Conservation (phyloP, 2,888 invertebrate species). For the Mayetiola destructor region DNA sequence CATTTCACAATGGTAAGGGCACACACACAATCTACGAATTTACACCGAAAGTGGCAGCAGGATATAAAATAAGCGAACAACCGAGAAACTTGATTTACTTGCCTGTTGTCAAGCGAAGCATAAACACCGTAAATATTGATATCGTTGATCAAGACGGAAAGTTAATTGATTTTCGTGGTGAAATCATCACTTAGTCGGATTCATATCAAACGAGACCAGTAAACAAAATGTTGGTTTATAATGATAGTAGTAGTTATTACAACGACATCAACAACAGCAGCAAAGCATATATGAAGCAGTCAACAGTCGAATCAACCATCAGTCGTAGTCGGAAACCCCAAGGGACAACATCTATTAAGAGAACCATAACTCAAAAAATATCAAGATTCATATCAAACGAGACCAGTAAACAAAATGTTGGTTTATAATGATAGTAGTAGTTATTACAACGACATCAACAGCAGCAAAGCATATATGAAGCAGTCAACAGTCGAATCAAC, state of each 20-base stretch:
- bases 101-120: slow-evolving; percentile 23
- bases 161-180: slow-evolving; percentile 26
- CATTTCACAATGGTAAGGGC: slow-evolving; percentile 23
- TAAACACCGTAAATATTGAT: slow-evolving; percentile 24
- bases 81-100: slow-evolving; percentile 27
- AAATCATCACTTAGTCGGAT: slow-evolving; percentile 24
- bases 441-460: too few relatives aligned
- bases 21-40: slow-evolving; percentile 29
- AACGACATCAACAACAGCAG: too few relatives aligned
- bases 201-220: slow-evolving; percentile 17
- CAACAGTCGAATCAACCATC: neutral
- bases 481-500: too few relatives aligned
- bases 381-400: too few relatives aligned
- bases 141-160: slow-evolving; percentile 25
- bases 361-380: neutral
- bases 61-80: slow-evolving; percentile 27
- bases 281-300: neutral
- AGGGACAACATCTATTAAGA: neutral
- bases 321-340: too few relatives aligned
- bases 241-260: too few relatives aligned
- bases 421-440: too few relatives aligned
- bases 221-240: slow-evolving; percentile 16
- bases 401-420: too few relatives aligned
- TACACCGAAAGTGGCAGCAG: slow-evolving; percentile 25
- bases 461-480: too few relatives aligned